These are phyloP conservation scores for Caradrina clavipalpis DNA, from an alignment of 2,888 invertebrate genomes.

Conservation along the genomic window DNA sequence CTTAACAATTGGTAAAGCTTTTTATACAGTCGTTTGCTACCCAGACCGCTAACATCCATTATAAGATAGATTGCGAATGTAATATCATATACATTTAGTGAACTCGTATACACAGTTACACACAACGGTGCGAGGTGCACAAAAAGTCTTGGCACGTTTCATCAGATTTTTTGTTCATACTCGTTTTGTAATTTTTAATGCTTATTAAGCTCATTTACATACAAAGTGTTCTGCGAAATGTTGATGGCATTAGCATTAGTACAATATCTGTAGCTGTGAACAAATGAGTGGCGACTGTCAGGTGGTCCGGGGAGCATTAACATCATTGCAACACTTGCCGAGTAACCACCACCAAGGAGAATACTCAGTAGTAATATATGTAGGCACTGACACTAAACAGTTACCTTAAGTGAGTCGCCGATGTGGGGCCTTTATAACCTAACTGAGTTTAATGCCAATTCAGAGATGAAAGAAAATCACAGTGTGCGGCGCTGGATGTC, in stretches of 20 bases:
- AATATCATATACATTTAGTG: slow-evolving; percentile 8
- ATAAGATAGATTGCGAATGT: slow-evolving; percentile 20
- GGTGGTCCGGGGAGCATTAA: slow-evolving; percentile 56
- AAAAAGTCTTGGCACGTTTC: slow-evolving; percentile 73
- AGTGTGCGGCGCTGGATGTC: slow-evolving; percentile 11
- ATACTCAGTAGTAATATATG: slow-evolving; percentile 33
- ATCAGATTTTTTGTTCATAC: slow-evolving; percentile 63
- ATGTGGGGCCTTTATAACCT: slow-evolving; percentile 33
- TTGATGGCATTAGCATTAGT: slow-evolving; percentile 75
- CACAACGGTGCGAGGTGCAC: slow-evolving; percentile 50
- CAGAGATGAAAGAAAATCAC: slow-evolving; percentile 24
- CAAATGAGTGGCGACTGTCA: slow-evolving; percentile 63
- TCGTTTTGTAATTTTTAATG: slow-evolving; percentile 73
- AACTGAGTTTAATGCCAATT: slow-evolving; percentile 6
- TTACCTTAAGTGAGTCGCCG: neutral
- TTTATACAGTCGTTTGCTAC: slow-evolving; percentile 18
- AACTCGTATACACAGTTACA: slow-evolving; percentile 35
- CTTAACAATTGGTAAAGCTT: slow-evolving; percentile 9
- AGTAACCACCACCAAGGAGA: slow-evolving; percentile 28
- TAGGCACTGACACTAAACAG: slow-evolving; percentile 14
- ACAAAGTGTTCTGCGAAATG: slow-evolving; percentile 85
- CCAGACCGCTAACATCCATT: slow-evolving; percentile 7
- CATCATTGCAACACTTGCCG: slow-evolving; percentile 45
- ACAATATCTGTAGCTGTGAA: slow-evolving; percentile 59
- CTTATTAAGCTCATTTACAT: slow-evolving; percentile 84